Conservation (phyloP, 2,797 vertebrate species). For the Eulemur coronatus region DNA sequence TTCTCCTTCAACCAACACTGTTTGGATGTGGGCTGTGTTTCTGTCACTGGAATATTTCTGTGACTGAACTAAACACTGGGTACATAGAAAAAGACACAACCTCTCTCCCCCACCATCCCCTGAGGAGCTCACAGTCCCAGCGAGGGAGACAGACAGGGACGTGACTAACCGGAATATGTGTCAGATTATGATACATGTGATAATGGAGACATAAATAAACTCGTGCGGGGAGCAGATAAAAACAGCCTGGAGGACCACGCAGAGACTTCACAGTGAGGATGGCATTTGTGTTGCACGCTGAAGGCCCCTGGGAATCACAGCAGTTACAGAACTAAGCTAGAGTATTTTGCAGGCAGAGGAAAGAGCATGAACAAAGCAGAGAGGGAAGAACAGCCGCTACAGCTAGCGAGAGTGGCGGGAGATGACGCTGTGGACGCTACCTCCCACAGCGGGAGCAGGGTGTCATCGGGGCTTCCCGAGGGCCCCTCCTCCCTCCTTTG, state of each 20-base stretch:
- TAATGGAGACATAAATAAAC: not conserved
- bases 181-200: not conserved
- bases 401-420: rapidly evolving
- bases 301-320: not conserved
- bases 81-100: not conserved
- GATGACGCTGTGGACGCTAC: rapidly evolving
- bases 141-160: not conserved
- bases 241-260: not conserved
- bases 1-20: not conserved
- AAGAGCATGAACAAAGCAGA: not conserved
- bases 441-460: not conserved
- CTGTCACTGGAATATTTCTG: not conserved
- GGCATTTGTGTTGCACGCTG: not conserved
- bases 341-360: not conserved
- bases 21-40: not conserved
- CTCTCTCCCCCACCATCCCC: not conserved
- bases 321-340: not conserved
- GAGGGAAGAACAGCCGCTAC: not conserved
- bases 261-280: not conserved
- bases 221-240: not conserved
- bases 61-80: not conserved
- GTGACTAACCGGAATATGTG: not conserved
- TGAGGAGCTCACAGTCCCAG: not conserved
- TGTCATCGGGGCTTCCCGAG: rapidly evolving
- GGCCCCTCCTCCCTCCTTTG: not conserved